Evolutionary conservation across 2,797 vertebrate genomes (phyloP), one percentile per base, ranked within the genome.

Genomic region (Enteromius trimaculatus): DNA sequence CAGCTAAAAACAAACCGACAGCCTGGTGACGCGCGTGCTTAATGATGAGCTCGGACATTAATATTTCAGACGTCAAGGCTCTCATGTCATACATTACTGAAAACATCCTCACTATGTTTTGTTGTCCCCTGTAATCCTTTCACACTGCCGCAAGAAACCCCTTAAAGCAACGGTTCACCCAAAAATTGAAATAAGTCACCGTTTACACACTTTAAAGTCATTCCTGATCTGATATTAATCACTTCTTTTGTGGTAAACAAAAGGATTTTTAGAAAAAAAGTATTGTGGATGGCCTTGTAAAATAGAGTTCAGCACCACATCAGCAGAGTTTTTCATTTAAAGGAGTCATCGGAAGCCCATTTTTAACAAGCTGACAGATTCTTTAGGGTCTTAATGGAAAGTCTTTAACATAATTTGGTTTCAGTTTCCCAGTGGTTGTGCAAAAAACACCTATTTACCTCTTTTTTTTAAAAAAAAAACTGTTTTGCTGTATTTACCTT

Each of bases 61-160:
- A 88, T 80, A 65, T 74, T 84, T 88, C 37, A 77, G 58, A 81
- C 0, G 53, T 26, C 21, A 66, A 34, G n/a, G 10, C 31, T 72
- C 66, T 76, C 4, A 16, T 34, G 34, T 82, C 51, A 62, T 85
- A 55, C 76, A 79, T 84, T 71, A 76, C 84, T 44, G 26, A 87
- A 82, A 34, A 16, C 79, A 42, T 65, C 39, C 31, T 76, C 26
- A 44, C 44, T 39, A 14, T 29, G 10, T 4, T 69, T 47, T 51
- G 58, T 55, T 39, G 64, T 58, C 37, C 62, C 31, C 29, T 64
- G 42, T 31, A 21, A 51, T 55, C 31, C n/a, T 51, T 49, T 76
- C 31, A 42, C 82, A 72, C 80, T 47, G 47, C 19, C 8, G 51
- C 49, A 14, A n/a, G 19, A 62, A 77, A 55, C 1, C 26, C 8